Percentiles rank a stretch among this genome's conserved stretches.
phyloP scores from a whole-genome alignment of 2,797 vertebrate species.

The Sebastes matsubarae region DNA sequence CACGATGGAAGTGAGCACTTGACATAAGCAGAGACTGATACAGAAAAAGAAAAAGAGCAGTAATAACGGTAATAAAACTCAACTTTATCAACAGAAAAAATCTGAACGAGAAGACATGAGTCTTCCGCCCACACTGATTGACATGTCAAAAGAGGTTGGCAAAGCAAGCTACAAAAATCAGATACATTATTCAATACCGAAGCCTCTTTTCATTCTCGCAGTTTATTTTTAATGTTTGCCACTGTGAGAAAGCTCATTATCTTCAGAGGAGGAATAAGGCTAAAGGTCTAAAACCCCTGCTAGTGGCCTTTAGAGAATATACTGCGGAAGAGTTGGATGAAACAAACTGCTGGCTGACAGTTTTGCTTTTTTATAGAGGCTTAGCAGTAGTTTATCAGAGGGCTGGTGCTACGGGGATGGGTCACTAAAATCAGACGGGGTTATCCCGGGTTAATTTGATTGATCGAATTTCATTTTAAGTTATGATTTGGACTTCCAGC shows the following conservation, averaged over 20 bases:
- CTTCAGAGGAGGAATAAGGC: not conserved
- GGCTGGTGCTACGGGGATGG: not conserved
- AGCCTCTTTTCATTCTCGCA: not conserved
- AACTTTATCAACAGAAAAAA: slow-evolving; percentile 12
- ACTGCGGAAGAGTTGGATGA: not conserved
- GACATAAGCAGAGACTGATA: not conserved
- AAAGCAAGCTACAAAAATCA: slow-evolving; percentile 4
- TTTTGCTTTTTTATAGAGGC: not conserved
- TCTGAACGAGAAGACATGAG: not conserved
- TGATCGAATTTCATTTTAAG: not conserved
- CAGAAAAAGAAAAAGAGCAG: not conserved
- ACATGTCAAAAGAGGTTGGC: slow-evolving; percentile 36
- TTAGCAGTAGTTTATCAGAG: not conserved
- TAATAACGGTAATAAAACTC: not conserved
- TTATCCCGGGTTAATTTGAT: not conserved
- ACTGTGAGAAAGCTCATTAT: slow-evolving; percentile 17
- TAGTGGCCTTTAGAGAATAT: not conserved
- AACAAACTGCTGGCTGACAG: not conserved
- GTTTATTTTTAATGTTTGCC: not conserved
- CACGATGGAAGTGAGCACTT: not conserved
- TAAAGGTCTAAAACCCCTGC: not conserved
- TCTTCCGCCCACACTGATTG: slow-evolving; percentile 14
- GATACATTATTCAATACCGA: slow-evolving; percentile 40
- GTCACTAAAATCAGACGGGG: not conserved
- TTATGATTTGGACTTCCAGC: too few relatives aligned